A percentile compares a stretch with the other conserved stretches of the same genome.
These are phyloP conservation scores for Lates calcarifer DNA, from an alignment of 2,113 vertebrate species.

Conservation along the genomic window DNA sequence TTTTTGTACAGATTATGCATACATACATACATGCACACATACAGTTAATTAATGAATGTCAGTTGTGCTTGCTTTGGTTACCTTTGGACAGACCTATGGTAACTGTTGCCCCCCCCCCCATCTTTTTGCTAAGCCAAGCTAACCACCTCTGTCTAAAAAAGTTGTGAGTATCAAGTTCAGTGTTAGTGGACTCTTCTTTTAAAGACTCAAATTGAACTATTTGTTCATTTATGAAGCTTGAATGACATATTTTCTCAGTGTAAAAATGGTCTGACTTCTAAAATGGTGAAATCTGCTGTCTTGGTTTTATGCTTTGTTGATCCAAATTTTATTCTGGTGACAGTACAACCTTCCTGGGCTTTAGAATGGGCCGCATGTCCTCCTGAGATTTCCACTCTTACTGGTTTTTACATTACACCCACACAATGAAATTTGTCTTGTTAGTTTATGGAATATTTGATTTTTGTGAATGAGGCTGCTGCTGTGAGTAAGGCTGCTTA, in stretches of 20 bases:
- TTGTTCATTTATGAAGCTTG: no score
- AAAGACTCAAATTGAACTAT: no score
- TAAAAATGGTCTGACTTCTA: background rate
- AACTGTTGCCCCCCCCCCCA: no score
- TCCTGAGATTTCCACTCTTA: constrained; percentile 11
- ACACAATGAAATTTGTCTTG: constrained; percentile 56
- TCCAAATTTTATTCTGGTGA: background rate
- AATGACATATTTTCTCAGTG: no score
- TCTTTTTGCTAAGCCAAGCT: no score
- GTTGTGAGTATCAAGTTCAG: no score
- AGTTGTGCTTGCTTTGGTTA: no score
- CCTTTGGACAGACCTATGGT: no score
- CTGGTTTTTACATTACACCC: constrained; percentile 37
- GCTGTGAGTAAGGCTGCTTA: constrained; percentile 49
- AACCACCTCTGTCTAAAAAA: no score
- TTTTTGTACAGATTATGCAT: background rate
- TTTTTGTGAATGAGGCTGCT: constrained; percentile 23
- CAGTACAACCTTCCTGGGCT: background rate
- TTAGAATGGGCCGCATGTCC: constrained; percentile 4
- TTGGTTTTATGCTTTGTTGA: background rate
- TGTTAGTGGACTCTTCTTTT: no score
- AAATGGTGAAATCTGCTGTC: background rate
- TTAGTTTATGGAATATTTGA: constrained; percentile 46
- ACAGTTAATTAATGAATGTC: no score
- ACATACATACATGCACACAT: background rate